A percentile compares a stretch with the other conserved stretches of the same genome.
Evolutionary conservation across 1,140 invertebrate genomes (phyloP).

Genomic region (Sarcophaga bullata): DNA sequence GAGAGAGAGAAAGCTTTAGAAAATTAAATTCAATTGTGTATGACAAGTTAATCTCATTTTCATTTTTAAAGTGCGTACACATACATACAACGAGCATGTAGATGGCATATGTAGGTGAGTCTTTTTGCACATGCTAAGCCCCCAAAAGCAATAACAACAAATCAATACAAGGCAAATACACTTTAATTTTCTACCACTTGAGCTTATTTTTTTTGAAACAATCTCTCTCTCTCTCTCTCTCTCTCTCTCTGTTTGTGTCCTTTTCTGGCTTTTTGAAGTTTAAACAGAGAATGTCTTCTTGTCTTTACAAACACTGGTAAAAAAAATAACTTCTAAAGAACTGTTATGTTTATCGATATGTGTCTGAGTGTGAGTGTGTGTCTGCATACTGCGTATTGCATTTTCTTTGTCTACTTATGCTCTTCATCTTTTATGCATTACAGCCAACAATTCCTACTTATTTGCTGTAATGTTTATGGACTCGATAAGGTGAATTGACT

Average conservation of each 20-base stretch:
- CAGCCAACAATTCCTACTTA: not conserved
- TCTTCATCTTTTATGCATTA: conserved; percentile 27
- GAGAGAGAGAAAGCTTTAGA: conserved; percentile 48
- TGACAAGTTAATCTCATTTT: conserved; percentile 65
- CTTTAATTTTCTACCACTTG: no score
- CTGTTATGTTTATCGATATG: no score
- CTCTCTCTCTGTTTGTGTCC: no score
- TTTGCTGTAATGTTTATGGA: not conserved
- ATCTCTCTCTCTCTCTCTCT: no score
- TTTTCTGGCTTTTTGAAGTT: not conserved
- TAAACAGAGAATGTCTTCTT: not conserved
- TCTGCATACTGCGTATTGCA: not conserved
- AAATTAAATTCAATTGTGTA: conserved; percentile 64
- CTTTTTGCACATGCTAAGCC: not conserved
- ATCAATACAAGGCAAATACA: no score
- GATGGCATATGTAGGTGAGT: not conserved
- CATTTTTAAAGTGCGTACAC: not conserved
- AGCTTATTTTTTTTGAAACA: no score
- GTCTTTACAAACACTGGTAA: not conserved
- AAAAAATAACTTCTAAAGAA: no score
- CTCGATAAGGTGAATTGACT: not conserved
- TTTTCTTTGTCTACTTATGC: not conserved
- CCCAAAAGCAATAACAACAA: no score
- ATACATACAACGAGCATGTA: not conserved
- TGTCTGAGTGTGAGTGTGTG: not conserved